Evolutionary conservation across 2,797 vertebrate genomes (phyloP).

Genomic region (Syngnathus acus): DNA sequence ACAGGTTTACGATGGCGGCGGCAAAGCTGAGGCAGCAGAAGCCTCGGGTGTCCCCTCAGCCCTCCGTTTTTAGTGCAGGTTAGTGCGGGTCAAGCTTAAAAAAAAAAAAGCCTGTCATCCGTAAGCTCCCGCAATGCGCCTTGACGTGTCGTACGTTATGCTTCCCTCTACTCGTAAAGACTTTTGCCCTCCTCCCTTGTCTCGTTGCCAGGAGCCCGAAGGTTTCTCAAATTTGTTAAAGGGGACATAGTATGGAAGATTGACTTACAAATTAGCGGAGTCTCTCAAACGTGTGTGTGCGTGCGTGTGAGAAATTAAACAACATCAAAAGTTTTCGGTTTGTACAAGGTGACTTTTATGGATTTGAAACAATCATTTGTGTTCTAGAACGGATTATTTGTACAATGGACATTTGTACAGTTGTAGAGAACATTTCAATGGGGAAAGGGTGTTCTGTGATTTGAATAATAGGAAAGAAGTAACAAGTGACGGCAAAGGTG

Average conservation of each 20-base stretch:
- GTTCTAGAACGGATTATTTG: too few species aligned
- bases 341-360: too few species aligned
- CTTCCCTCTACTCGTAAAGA: neutral
- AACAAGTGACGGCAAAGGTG: neutral
- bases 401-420: too few species aligned
- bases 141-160: neutral
- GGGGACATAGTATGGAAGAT: too few species aligned
- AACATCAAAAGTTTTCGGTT: too few species aligned
- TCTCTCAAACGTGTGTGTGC: neutral
- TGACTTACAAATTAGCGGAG: neutral
- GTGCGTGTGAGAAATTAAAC: too few species aligned
- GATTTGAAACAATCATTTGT: too few species aligned
- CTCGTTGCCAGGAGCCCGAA: neutral
- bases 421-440: too few species aligned
- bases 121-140: neutral
- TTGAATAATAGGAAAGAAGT: neutral
- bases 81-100: neutral
- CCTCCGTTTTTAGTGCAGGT: neutral
- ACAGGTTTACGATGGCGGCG: neutral
- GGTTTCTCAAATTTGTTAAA: neutral
- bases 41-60: neutral
- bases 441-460: too few species aligned
- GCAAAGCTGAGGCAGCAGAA: constrained; percentile 1
- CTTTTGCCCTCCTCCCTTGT: neutral
- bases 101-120: neutral